phyloP scores from a whole-genome alignment of 2,888 invertebrate genomes.

The Ariolimax columbianus region DNA sequence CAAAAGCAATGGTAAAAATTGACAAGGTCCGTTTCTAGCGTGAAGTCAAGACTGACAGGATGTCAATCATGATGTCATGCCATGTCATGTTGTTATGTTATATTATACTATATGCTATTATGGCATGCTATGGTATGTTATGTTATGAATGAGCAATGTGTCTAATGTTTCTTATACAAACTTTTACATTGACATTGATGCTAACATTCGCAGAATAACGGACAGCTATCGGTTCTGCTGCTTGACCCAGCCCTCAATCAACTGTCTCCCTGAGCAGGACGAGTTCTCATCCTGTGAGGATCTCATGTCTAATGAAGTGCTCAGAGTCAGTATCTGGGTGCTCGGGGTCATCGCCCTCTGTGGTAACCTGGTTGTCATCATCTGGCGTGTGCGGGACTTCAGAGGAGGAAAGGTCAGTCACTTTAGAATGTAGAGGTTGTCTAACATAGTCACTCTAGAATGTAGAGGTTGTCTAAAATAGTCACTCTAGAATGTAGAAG shows the following conservation, averaged over 20 bases:
- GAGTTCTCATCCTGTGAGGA: conserved; percentile 78
- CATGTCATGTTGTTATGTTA: too few relatives aligned
- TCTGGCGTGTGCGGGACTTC: conserved; percentile 76
- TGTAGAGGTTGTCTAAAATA: too few relatives aligned
- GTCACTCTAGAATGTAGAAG: too few relatives aligned
- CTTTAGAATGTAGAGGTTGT: not conserved
- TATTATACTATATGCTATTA: too few relatives aligned
- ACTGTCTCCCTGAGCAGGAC: conserved; percentile 73
- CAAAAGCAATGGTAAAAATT: too few relatives aligned
- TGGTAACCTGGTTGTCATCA: conserved; percentile 73
- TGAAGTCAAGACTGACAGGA: too few relatives aligned
- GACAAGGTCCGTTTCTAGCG: too few relatives aligned
- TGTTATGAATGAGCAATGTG: too few relatives aligned
- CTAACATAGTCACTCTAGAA: not conserved
- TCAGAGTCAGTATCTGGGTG: conserved; percentile 75
- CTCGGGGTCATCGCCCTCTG: conserved; percentile 72
- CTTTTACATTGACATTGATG: too few relatives aligned
- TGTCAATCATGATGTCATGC: too few relatives aligned
- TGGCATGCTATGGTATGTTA: too few relatives aligned
- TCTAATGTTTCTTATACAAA: too few relatives aligned
- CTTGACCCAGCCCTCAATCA: conserved; percentile 73
- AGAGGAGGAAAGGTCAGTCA: conserved; percentile 78
- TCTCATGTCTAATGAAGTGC: conserved; percentile 76
- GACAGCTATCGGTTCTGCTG: conserved; percentile 79
- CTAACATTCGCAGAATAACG: conserved; percentile 70